phyloP scores from a whole-genome alignment of 2,888 invertebrate species.

The Trissoscelio sp. region DNA sequence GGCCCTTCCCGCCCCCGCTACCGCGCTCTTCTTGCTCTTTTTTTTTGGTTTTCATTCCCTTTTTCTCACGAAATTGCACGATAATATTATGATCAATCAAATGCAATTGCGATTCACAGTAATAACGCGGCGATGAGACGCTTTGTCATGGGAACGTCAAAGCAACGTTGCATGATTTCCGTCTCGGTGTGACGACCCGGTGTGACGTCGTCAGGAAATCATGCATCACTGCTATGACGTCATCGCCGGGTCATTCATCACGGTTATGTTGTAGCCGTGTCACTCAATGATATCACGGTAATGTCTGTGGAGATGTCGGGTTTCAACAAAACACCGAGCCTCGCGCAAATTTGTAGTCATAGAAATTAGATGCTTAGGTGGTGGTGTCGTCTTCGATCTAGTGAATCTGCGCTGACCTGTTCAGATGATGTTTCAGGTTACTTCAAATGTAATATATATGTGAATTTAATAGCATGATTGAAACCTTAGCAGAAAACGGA shows the following conservation, averaged over 20 bases:
- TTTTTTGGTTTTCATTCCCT: background rate
- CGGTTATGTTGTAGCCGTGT: conserved; percentile 29
- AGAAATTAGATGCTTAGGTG: background rate
- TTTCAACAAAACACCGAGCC: too few species aligned
- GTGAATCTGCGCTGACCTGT: too few species aligned
- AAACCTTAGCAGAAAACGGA: too few species aligned
- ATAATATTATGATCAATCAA: conserved; percentile 55
- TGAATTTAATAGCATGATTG: too few species aligned
- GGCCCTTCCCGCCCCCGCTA: conserved; percentile 6
- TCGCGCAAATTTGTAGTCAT: background rate
- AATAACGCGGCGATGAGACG: conserved; percentile 50
- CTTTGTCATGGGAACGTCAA: conserved; percentile 61
- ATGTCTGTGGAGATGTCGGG: too few species aligned
- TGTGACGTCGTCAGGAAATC: conserved; percentile 65
- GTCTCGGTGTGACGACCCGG: conserved; percentile 47
- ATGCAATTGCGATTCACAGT: conserved; percentile 41
- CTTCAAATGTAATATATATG: too few species aligned
- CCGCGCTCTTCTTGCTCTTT: background rate
- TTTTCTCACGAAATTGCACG: background rate
- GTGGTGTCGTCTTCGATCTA: too few species aligned
- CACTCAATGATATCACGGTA: conserved; percentile 38
- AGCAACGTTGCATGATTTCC: conserved; percentile 65
- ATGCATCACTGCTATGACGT: conserved; percentile 59
- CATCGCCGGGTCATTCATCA: conserved; percentile 63
- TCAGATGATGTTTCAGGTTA: too few species aligned